These are phyloP conservation scores for Drosophila pegasa DNA, from an alignment of 2,888 invertebrate species.

Conservation along the genomic window DNA sequence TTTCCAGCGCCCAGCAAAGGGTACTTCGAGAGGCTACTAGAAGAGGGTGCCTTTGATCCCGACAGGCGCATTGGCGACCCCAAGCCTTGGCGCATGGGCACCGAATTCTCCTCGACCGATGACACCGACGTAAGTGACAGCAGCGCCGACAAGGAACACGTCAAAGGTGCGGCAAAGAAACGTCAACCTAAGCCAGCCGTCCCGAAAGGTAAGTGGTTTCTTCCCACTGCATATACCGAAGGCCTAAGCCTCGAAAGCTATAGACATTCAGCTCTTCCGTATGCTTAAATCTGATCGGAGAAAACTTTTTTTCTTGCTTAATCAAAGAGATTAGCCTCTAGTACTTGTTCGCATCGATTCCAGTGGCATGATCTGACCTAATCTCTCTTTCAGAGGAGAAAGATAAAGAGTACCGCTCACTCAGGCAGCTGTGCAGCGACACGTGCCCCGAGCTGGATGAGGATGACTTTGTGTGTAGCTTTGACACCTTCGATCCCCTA, in stretches of 20 bases:
- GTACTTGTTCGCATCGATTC: no score
- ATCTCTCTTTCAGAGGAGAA: constrained; percentile 45
- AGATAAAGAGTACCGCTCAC: constrained; percentile 59
- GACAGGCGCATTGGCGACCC: constrained; percentile 27
- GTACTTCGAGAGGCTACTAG: constrained; percentile 90
- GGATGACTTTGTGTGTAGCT: constrained; percentile 85
- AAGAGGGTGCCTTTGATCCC: constrained; percentile 43
- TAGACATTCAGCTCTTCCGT: no score
- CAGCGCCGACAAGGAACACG: constrained; percentile 21
- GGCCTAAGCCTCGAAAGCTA: no score
- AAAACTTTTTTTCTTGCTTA: no score
- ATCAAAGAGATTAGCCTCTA: no score
- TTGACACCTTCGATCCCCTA: constrained; percentile 87
- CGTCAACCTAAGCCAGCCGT: not conserved
- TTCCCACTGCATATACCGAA: no score
- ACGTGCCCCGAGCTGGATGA: constrained; percentile 86
- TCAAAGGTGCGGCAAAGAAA: constrained; percentile 81
- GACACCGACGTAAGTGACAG: constrained; percentile 84
- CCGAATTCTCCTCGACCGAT: constrained; percentile 39
- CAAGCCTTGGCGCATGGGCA: constrained; percentile 36
- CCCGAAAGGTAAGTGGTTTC: not conserved
- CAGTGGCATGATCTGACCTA: no score
- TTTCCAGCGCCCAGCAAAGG: constrained; percentile 97
- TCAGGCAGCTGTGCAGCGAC: constrained; percentile 43
- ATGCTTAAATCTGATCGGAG: no score